Evolutionary conservation across 1,140 invertebrate genomes (phyloP), one percentile per base, ranked within the genome.

Genomic region (Bombus superbus): DNA sequence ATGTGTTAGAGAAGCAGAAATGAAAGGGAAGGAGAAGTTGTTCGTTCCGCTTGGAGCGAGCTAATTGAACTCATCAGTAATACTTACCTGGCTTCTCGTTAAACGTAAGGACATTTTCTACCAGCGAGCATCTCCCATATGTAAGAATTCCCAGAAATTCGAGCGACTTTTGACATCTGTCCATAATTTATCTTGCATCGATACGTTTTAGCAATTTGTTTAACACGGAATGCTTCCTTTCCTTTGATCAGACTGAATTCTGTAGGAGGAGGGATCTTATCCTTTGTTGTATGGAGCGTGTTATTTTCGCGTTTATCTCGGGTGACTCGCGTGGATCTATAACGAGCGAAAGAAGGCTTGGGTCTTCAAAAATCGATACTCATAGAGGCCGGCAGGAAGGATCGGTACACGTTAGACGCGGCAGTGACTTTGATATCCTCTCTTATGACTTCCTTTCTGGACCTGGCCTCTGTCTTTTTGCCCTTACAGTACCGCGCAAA

Each of bases 391-490:
- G 81, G 81, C 88, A 85, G 87, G 85, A 88, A 91, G 84, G 80
- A 91, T 88, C 87, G 72, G 88, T 81, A 73, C 3, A 71, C 40
- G 69, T 73, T 40, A 44, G 71, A 44, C 28, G 66, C 69, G 66
- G 66, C 75, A 66, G 22, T 75, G 84, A 90, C 89, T 85, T 85
- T 85, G 83, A 90, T 83, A 83, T 85, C 76, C 57, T 62, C 42
- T n/a, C 62, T 22, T 25, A 62, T 32, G 53, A 78, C 62, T 59
- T 78, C 74, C 59, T 75, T 35, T 11, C 66, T 68, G 28, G 11
- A 44, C 18, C 6, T 15, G n/a, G 5, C 44, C 53, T 53, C 47
- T 35, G 6, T 85, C 66, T 66, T 18, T 47, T 22, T 62, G 11
- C 1, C 25, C 28, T 13, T 62, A n/a, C 59, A n/a, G 28, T 28